phyloP scores from a whole-genome alignment of 2,888 invertebrate genomes.

The Apamea crenata region DNA sequence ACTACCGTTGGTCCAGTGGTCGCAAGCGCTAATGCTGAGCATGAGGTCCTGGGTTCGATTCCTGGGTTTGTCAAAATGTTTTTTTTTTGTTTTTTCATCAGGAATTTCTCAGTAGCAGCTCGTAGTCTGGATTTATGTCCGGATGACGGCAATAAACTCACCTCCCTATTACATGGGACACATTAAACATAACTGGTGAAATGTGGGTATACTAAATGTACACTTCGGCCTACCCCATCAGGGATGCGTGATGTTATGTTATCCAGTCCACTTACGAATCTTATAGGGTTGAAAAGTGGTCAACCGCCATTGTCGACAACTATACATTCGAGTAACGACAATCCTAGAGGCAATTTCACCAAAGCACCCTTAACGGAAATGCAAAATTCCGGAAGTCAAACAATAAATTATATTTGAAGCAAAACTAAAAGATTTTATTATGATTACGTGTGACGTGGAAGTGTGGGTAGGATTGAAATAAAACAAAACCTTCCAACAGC shows the following conservation, averaged over 20 bases:
- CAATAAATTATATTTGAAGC: conserved; percentile 25
- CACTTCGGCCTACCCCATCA: no score
- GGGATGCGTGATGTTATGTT: no score
- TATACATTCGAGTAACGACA: neutral
- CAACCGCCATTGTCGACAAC: neutral
- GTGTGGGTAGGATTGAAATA: conserved; percentile 48
- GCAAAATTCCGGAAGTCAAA: conserved; percentile 6
- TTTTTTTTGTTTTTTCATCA: neutral
- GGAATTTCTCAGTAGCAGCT: neutral
- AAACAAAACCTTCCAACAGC: conserved; percentile 46
- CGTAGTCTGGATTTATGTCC: neutral
- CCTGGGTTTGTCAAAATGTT: neutral
- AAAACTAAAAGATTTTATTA: conserved; percentile 57
- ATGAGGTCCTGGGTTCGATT: neutral
- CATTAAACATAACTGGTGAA: neutral
- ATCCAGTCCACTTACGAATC: neutral
- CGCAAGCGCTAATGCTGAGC: neutral
- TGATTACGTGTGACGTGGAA: conserved; percentile 60
- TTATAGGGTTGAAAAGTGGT: neutral
- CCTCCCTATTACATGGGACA: neutral
- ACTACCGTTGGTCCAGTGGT: neutral
- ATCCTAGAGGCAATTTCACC: no score
- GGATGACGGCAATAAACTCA: neutral
- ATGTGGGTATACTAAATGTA: no score
- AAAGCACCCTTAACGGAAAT: neutral